phyloP scores from a whole-genome alignment of 2,797 vertebrate species.

The Pseudochirops corinnae region DNA sequence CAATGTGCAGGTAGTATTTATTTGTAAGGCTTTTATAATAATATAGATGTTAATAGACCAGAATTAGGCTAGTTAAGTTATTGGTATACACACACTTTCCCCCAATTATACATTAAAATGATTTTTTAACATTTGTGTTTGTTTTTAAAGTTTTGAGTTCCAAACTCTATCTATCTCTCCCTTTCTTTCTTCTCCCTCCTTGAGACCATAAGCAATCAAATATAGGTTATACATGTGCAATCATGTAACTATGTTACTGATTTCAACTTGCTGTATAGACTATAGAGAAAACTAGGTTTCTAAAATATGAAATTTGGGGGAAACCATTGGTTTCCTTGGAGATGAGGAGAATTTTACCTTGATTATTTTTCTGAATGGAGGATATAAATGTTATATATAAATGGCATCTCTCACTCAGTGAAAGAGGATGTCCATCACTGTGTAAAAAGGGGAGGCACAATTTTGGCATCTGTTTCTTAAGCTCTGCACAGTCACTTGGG shows the following conservation, averaged over 20 bases:
- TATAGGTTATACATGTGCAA: neutral
- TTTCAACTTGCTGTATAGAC: neutral
- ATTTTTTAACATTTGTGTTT: no score
- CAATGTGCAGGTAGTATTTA: neutral
- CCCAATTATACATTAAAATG: neutral
- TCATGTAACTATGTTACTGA: neutral
- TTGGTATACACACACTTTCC: no score
- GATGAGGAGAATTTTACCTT: conserved; percentile 27
- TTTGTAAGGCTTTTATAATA: neutral
- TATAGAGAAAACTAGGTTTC: neutral
- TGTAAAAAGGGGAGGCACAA: conserved; percentile 18
- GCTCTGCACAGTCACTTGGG: neutral
- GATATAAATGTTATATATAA: neutral
- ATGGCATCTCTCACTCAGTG: neutral
- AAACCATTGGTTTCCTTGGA: conserved; percentile 20
- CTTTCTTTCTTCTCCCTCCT: neutral
- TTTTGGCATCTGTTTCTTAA: conserved; percentile 40
- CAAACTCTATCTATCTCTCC: neutral
- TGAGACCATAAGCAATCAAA: neutral
- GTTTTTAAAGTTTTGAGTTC: neutral
- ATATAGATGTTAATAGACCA: neutral
- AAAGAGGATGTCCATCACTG: neutral
- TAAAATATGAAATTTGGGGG: neutral
- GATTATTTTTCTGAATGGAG: neutral
- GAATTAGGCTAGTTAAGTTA: neutral